Evolutionary conservation across 1,140 invertebrate species (phyloP), one percentile per base, ranked within the genome.

Genomic region (Trachymyrmex septentrionalis): DNA sequence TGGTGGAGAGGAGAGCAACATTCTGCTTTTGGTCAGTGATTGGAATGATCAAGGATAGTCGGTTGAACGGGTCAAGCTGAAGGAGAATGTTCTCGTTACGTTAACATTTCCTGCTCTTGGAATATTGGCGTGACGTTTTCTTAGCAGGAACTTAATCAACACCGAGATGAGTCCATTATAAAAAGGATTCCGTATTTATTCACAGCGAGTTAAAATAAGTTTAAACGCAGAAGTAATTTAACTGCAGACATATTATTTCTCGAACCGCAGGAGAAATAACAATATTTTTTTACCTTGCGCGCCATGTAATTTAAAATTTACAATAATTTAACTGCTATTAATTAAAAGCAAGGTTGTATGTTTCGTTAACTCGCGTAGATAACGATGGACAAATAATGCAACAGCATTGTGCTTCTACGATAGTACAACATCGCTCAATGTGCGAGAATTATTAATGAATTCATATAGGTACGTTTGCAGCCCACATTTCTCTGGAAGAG

Each of bases 1-100:
- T 14, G 16, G 0, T 44, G 3, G 16, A 80, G 63, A 80, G 30
- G 57, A 38, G 50, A 50, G 44, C 6, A 34, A 53, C 16, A 72
- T 50, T 50, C 38, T 48, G 80, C 78, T 82, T 73, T 50, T 50
- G 69, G 69, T 75, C 69, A 84, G 69, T 63, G 55, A 84, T 84
- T 84, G 55, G 44, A 75, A 75, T n/a, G 80, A 55, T 75, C 57
- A 84, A 75, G 71, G 14, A 73, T 63, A 73, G 80, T 57, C 48
- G 19, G 3, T 63, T 50, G 57, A 38, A 61, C 38, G 12, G 69
- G 38, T 75, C 27, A 48, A 34, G 38, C 55, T 84, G 19, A 75
- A 84, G 69, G 69, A 61, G 71, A 75, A 21, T 38, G 53, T 19
- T n/a, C 80, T 82, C 38, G 38, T 84, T 84, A 73, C 67, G 57